Evolutionary conservation across 2,888 invertebrate species (phyloP).

Genomic region (Scaeva pyrastri): DNA sequence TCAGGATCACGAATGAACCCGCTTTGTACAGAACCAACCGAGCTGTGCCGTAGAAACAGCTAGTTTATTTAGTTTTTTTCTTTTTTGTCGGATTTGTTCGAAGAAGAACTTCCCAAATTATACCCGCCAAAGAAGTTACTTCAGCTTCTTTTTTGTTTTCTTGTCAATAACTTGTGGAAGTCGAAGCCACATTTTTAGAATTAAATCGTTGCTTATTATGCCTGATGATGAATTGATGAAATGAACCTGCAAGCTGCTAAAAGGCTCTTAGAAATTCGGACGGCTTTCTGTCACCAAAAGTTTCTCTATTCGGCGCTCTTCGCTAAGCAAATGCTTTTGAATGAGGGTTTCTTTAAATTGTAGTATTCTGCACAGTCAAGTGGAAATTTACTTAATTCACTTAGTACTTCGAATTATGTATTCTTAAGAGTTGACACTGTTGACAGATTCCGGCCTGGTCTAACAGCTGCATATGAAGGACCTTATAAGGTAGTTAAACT

Average conservation of each 20-base stretch:
- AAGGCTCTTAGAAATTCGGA: constrained; percentile 3
- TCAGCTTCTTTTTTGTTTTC: constrained; percentile 7
- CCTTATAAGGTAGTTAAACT: constrained; percentile 40
- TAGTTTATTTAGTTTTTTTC: constrained; percentile 19
- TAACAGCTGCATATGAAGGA: constrained; percentile 42
- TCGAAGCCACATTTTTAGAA: constrained; percentile 22
- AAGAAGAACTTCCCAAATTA: constrained; percentile 29
- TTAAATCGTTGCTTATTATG: constrained; percentile 24
- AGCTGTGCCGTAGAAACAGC: background rate
- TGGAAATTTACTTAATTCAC: constrained; percentile 28
- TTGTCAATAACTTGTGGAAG: constrained; percentile 25
- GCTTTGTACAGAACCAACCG: no score
- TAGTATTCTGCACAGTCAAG: background rate
- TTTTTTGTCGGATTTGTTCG: background rate
- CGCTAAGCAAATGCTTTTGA: no score
- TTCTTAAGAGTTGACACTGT: constrained; percentile 44
- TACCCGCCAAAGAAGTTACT: constrained; percentile 26
- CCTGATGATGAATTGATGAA: no score
- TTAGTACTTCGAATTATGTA: constrained; percentile 20
- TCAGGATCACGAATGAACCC: no score
- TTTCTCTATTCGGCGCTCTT: background rate
- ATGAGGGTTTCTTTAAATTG: no score
- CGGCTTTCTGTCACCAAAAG: background rate
- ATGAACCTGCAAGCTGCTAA: background rate
- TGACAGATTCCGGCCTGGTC: constrained; percentile 24